phyloP scores from a whole-genome alignment of 2,113 vertebrate species.

The Rhea americana region DNA sequence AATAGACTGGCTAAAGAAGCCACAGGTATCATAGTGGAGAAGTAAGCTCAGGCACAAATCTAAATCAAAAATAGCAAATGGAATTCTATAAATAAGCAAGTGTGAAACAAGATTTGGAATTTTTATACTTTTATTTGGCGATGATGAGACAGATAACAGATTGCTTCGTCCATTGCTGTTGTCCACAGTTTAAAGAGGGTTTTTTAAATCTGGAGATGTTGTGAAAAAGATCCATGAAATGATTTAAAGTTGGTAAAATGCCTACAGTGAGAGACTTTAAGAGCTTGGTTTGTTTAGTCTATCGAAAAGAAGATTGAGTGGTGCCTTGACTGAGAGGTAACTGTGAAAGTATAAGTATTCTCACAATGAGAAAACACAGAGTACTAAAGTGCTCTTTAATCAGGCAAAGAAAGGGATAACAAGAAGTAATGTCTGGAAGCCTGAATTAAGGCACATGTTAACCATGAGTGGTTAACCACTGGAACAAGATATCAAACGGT shows the following conservation, averaged over 20 bases:
- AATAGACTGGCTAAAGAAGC: background rate
- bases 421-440: slow-evolving; percentile 34
- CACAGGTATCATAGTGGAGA: background rate
- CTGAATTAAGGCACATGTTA: slow-evolving; percentile 50
- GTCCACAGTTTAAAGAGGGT: background rate
- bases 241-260: background rate
- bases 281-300: background rate
- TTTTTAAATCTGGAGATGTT: background rate
- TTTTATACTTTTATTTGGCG: background rate
- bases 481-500: slow-evolving; percentile 51
- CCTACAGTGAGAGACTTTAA: background rate
- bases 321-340: background rate
- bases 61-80: background rate
- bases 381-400: slow-evolving; percentile 30
- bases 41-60: background rate
- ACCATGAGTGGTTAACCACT: slow-evolving; percentile 57
- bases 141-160: background rate
- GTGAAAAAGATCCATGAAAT: background rate
- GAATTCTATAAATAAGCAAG: background rate
- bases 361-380: background rate
- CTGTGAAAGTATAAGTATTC: slow-evolving; percentile 8
- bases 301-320: background rate
- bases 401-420: slow-evolving; percentile 25
- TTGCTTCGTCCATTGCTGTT: background rate
- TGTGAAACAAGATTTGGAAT: background rate